phyloP scores from a whole-genome alignment of 2,797 vertebrate species.

The Phalanger gymnotis region DNA sequence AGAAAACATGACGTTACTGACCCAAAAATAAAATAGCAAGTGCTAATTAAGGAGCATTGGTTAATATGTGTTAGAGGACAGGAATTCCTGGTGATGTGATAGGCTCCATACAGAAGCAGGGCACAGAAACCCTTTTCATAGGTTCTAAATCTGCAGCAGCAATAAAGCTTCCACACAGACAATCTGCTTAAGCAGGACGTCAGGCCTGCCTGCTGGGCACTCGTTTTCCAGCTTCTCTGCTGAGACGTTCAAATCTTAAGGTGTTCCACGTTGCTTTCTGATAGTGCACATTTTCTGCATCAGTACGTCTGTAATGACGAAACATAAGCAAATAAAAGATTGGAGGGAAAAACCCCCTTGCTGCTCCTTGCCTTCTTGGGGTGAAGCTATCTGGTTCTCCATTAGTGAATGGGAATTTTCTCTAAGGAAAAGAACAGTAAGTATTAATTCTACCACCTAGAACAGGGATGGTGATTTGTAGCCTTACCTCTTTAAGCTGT shows the following conservation, averaged over 20 bases:
- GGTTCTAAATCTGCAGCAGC: constrained; percentile 84
- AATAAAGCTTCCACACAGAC: constrained; percentile 84
- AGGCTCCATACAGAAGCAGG: constrained; percentile 82
- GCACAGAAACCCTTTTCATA: constrained; percentile 88
- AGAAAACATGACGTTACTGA: constrained; percentile 81
- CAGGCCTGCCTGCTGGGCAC: constrained; percentile 82
- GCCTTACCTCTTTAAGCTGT: not conserved
- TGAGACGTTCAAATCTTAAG: constrained; percentile 76
- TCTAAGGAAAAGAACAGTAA: constrained; percentile 32
- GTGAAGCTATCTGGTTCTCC: constrained; percentile 28
- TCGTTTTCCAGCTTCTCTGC: constrained; percentile 74
- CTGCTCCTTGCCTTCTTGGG: constrained; percentile 38
- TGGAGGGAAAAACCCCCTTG: constrained; percentile 56
- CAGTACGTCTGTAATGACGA: constrained; percentile 63
- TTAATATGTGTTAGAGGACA: constrained; percentile 82
- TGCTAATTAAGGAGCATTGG: constrained; percentile 80
- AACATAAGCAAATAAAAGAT: constrained; percentile 72
- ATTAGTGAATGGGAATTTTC: constrained; percentile 28
- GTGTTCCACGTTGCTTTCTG: constrained; percentile 68
- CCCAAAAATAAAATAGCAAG: constrained; percentile 82
- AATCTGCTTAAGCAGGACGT: constrained; percentile 83
- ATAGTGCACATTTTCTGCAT: constrained; percentile 75
- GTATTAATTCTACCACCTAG: constrained; percentile 25
- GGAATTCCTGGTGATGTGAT: constrained; percentile 85
- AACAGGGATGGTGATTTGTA: not conserved